Evolutionary conservation across 2,797 vertebrate genomes (phyloP).

Genomic region (Periophthalmus magnuspinnatus): DNA sequence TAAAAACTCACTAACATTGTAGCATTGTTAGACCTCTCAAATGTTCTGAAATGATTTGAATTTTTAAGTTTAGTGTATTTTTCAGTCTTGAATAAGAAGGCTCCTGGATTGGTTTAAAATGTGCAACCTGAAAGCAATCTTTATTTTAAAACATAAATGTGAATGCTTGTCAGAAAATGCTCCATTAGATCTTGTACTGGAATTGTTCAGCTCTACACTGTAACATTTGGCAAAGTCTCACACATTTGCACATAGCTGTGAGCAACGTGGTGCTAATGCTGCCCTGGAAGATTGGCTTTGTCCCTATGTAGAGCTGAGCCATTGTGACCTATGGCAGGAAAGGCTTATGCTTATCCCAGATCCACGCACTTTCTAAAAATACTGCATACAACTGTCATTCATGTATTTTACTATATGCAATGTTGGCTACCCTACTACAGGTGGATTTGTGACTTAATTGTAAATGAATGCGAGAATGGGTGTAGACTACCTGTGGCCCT

Average conservation of each 20-base stretch:
- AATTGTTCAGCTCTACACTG: neutral
- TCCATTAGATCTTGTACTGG: neutral
- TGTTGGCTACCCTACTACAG: no score
- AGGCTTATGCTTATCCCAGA: neutral
- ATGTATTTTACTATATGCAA: neutral
- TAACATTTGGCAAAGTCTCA: slow-evolving; percentile 20
- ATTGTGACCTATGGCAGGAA: slow-evolving; percentile 1
- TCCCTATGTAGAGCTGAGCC: neutral
- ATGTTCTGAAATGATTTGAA: neutral
- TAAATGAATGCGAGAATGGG: neutral
- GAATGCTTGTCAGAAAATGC: neutral
- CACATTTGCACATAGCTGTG: neutral
- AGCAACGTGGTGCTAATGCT: neutral
- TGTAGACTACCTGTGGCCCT: neutral
- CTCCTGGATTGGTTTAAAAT: neutral
- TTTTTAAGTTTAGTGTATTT: neutral
- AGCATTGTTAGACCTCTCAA: neutral
- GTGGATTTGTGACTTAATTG: neutral
- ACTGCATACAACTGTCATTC: neutral
- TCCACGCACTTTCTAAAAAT: slow-evolving; percentile 6
- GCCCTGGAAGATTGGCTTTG: slow-evolving; percentile 2
- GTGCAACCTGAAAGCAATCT: no score
- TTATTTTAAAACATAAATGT: neutral
- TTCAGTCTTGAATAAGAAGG: neutral
- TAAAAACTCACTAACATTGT: neutral